phyloP scores from a whole-genome alignment of 2,113 vertebrate species.

The Brienomyrus brachyistius region DNA sequence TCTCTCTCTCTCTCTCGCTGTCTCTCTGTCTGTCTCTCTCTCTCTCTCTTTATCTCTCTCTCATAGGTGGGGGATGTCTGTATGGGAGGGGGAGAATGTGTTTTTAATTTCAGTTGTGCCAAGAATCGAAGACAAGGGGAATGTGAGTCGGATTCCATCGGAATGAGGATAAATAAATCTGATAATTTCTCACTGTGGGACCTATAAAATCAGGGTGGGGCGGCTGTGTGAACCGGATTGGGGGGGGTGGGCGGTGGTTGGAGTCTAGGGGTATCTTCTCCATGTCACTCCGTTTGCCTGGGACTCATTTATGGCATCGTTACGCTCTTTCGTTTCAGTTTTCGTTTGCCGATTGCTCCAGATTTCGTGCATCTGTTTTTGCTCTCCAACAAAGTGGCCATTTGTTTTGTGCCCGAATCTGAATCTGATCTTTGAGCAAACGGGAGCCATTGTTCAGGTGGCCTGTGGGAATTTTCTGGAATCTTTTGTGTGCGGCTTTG shows the following conservation, averaged over 20 bases:
- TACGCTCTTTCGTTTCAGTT: background rate
- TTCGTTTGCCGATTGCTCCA: background rate
- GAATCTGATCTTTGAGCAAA: background rate
- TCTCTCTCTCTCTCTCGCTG: background rate
- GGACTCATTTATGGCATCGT: background rate
- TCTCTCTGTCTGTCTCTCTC: background rate
- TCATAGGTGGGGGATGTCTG: background rate
- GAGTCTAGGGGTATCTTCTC: background rate
- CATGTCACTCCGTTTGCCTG: background rate
- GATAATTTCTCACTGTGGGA: background rate
- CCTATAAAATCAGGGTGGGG: background rate
- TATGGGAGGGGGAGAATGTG: conserved; percentile 2
- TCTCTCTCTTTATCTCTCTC: background rate
- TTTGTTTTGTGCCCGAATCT: background rate
- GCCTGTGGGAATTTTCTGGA: background rate
- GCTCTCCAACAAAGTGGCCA: background rate
- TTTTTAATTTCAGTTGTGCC: conserved; percentile 16
- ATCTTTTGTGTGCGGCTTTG: background rate
- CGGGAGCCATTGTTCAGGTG: background rate
- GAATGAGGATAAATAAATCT: conserved; percentile 12
- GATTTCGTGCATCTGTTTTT: background rate
- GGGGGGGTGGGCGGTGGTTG: background rate
- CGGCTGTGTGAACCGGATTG: background rate
- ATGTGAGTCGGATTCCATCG: background rate
- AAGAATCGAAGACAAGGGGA: conserved; percentile 9